Evolutionary conservation across 2,888 invertebrate species (phyloP), one percentile per base, ranked within the genome.

Genomic region (Agrotis puta): DNA sequence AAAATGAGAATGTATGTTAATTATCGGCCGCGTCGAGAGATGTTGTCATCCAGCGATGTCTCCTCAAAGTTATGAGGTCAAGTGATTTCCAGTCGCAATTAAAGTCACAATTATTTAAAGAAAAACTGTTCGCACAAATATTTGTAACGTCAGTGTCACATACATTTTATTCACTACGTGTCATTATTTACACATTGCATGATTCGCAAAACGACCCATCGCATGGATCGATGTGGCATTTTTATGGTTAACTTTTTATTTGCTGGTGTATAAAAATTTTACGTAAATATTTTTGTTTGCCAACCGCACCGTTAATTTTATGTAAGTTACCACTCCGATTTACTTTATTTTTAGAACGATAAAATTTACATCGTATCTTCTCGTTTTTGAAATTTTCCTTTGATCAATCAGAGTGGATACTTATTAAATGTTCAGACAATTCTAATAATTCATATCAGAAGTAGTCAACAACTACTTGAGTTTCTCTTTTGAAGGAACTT

Each of bases 181-280:
- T 85, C 86, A 88, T 88, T 89, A 89, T 88, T 87, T 87, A 85
- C 85, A 89, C 89, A 84, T 89, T 88, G 89, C 88, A 88, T 88
- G 88, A 86, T 85, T 82, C 79, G 82, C 76, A 83, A 79, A 80
- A 81, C 82, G 84, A 88, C 86, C 88, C 89, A 88, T 90, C 88
- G 92, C 91, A 91, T 91, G 91, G 82, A 88, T 88, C 88, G 88
- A 88, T 89, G 90, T 87, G 89, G 84, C 81, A 84, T 84, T 85
- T 83, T 79, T 74, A 73, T 83, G 68, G 79, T 88, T 85, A 74
- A 81, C 82, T 82, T 86, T 89, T 87, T 86, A 84, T 85, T 88
- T 86, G 87, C 79, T 82, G 85, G 79, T 87, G 79, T 82, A 79
- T 78, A 67, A 82, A 81, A 77, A 81, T 84, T 84, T 85, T 84